Evolutionary conservation across 2,797 vertebrate genomes (phyloP), one percentile per base, ranked within the genome.

Genomic region (Oryzias sinensis): DNA sequence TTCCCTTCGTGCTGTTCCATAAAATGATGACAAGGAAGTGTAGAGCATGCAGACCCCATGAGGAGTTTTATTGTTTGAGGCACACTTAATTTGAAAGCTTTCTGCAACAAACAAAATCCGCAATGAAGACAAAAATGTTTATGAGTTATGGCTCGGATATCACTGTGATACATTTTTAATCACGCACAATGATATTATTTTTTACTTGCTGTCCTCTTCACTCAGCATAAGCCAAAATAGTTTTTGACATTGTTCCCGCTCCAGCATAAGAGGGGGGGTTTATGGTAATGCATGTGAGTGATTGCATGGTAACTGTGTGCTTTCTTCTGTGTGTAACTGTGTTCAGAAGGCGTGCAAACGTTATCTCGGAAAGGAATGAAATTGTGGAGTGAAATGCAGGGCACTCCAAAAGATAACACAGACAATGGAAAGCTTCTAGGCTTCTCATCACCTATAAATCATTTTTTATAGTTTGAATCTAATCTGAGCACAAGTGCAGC

Each of bases 11-110:
- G 56, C 70, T 18, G 14, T 67, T 53, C 67, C 74, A 79, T 74
- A 80, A 81, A 81, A 54, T 58, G 69, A 73, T 73, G 75, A 79
- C 68, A 73, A 73, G 25, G 11, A 62, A 70, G 52, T 69, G 62
- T 83, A 77, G 81, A 81, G 82, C 74, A 74, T 81, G 81, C 74
- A 83, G 76, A 87, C 64, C 66, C 45, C 73, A 73, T 24, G 60
- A 79, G 50, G 40, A 59, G 77, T 49, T 49, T 11, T 33, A 50
- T 61, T 59, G 43, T 59, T 75, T 63, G 55, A 14, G 11, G 20
- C 71, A 47, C 49, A 59, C 71, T 79, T 65, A 65, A 72, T 63
- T 65, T 50, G 17, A 69, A 76, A 63, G 29, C 59, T 49, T 42
- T 44, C 41, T 22, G 51, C 67, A 47, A 59, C 37, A 71, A 69